These are phyloP conservation scores for Oasisia sp. DNA, from an alignment of 2,888 invertebrate genomes.

Conservation along the genomic window DNA sequence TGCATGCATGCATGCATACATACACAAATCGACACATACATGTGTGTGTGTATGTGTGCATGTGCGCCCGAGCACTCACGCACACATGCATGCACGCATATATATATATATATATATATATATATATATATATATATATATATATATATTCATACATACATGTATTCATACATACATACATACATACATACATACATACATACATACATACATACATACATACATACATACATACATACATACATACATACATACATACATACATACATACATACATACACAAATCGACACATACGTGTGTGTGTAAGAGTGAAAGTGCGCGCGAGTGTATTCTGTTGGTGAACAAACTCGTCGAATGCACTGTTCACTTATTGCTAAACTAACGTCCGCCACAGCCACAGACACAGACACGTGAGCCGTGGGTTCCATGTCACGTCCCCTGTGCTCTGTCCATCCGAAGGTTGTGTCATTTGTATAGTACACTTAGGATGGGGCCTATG, in stretches of 20 bases:
- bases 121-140: background rate
- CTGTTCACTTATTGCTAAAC: too few species aligned
- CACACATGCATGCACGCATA: background rate
- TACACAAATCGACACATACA: too few species aligned
- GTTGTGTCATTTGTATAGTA: background rate
- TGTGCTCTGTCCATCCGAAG: background rate
- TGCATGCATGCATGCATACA: background rate
- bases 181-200: too few species aligned
- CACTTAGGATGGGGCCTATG: background rate
- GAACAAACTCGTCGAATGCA: too few species aligned
- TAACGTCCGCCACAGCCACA: too few species aligned
- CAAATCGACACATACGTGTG: too few species aligned
- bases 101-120: background rate
- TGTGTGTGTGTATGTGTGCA: background rate
- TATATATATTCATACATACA: too few species aligned
- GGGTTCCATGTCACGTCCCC: background rate
- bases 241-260: background rate
- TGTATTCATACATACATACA: too few species aligned
- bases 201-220: background rate
- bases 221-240: background rate
- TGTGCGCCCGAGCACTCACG: background rate
- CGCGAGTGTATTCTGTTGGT: too few species aligned
- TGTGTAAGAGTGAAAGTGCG: too few species aligned
- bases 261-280: background rate
- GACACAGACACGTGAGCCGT: background rate